Base-by-base conservation (phyloP, 2,888 invertebrate genomes). In the Malachius bipustulatus region DNA sequence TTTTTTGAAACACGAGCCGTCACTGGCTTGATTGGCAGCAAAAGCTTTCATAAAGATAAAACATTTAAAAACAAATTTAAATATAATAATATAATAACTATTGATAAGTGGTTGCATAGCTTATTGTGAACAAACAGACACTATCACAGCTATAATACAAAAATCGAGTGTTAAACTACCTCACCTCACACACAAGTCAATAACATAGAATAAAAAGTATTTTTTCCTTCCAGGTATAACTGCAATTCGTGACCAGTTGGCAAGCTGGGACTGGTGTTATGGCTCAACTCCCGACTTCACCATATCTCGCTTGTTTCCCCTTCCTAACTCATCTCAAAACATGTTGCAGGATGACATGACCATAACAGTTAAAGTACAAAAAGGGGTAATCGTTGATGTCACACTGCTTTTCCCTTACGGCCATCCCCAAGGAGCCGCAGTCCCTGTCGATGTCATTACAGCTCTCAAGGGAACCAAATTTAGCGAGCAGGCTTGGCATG, bases 231-330 rank as follows among this genome's bases (percentile, higher is more conserved):
- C 60, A 75, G 82, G 88, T 50, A 69, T 89, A 15, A 71, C 72
- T 6, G 71, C 78, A 48, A 66, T 87, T 37, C 73, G 73, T 37
- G 69, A 72, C 26, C 75, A 78, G 41, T 73, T 87, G 33, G 61
- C 69, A 43, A 77, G 78, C 14, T 91, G 90, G 88, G 77, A 88
- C 38, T 93, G 91, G 91, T 75, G 78, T 42, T 83, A 71, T 57
- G 93, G 90, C 1, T 80, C 75, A 56, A 87, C 91, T 0, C 94
- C 93, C 0, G 74, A 76, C 45, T 93, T 93, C 60, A 73, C 73
- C 1, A 77, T 87, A 11, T 73, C 73, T 39, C 71, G 76, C 19
- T 62, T 71, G 1, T 72, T 81, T 55, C 69, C 72, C 3, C 67
- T 78, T 2, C 75, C 77, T 1, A 66, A 65, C 40, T 54, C 73